These are phyloP conservation scores for Acleris literana DNA, from an alignment of 2,888 invertebrate species.

Conservation along the genomic window DNA sequence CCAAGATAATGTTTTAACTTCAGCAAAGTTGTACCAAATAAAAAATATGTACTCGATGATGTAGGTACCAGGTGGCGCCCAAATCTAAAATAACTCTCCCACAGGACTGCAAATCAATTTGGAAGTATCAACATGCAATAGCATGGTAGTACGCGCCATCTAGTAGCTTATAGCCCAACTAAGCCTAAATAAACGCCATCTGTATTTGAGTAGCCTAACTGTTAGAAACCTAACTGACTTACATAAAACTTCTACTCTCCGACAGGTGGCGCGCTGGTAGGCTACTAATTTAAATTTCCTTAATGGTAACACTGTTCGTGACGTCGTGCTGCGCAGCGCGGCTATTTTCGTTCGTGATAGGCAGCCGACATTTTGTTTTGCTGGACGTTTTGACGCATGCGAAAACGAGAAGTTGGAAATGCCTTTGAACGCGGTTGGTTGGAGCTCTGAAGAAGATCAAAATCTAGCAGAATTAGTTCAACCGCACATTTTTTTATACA, in stretches of 20 bases:
- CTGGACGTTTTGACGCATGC: conserved; percentile 51
- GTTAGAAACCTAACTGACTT: not conserved
- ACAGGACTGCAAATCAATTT: not conserved
- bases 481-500: conserved; percentile 70
- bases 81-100: not conserved
- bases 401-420: conserved; percentile 55
- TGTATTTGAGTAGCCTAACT: not conserved
- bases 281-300: not conserved
- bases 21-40: no score
- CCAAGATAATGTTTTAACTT: no score
- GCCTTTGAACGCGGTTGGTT: conserved; percentile 74
- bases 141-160: conserved; percentile 6
- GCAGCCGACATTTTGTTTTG: conserved; percentile 76
- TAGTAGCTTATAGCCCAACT: conserved; percentile 4
- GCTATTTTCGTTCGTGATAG: conserved; percentile 75
- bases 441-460: conserved; percentile 72
- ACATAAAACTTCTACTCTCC: conserved; percentile 10
- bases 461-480: conserved; percentile 69
- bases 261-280: conserved; percentile 20
- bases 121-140: not conserved
- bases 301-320: conserved; percentile 46
- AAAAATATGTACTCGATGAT: no score
- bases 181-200: conserved; percentile 19
- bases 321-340: conserved; percentile 75
- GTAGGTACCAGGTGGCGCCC: not conserved